Evolutionary conservation across 2,797 vertebrate genomes (phyloP), one percentile per base, ranked within the genome.

Genomic region (Vireo griseus): DNA sequence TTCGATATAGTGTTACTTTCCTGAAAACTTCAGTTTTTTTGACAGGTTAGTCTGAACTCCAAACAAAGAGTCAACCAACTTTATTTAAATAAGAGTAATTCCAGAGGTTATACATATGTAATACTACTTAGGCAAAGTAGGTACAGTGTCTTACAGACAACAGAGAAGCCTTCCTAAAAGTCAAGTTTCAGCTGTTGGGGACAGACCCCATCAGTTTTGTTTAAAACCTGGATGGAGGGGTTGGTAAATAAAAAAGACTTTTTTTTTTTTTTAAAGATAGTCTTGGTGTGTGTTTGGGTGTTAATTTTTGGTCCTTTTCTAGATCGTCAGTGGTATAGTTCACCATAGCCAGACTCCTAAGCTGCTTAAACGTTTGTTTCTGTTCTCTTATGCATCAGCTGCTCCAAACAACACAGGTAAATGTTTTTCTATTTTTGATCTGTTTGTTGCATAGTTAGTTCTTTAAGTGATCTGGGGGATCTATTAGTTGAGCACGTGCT

Each of bases 321-420:
- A 99, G 99, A 98, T 99, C 63, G 98, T 99, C 97, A 98, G 98
- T 90, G 98, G 98, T 73, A 98, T 99, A 94, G 94, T 98, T 95
- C 98, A 98, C 91, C 98, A 99, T 87, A 98, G 98, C 90, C 98
- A 98, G 92, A 96, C 98, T 72, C 97, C 98, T 79, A 99, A 98
- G 94, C 98, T 98, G 69, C 97, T 99, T 90, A 99, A 98, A 96
- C 98, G 98, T 80, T 96, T 99, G 75, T 99, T 99, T 98, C 98
- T 99, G 37, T 99, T 99, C 93, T 98, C 98, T 81, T 99, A 98
- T 69, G 97, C 98, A 80, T 85, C 97, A 88, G 97, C 98, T 87
- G 96, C 94, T 52, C 97, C 97, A 44, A 94, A 87, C 71, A 90
- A 61, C 33, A 59, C 82, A 97, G 97, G 98, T 98, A 94, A 97